phyloP scores from a whole-genome alignment of 2,888 invertebrate genomes.

The Phalera bucephala region DNA sequence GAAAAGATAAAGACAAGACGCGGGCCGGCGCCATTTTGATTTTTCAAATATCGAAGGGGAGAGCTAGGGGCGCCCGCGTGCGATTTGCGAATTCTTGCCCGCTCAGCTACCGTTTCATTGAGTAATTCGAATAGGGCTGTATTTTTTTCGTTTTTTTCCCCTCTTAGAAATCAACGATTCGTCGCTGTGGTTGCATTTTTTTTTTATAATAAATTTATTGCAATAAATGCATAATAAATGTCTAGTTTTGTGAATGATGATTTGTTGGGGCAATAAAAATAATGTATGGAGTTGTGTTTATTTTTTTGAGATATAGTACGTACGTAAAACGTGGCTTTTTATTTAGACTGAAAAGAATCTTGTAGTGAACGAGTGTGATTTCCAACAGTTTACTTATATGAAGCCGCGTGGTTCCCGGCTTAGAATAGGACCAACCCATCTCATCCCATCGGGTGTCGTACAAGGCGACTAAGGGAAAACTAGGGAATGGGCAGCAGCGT shows the following conservation, averaged over 20 bases:
- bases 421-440: no score
- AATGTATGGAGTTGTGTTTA: not conserved
- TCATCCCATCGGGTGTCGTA: no score
- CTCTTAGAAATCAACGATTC: constrained; percentile 37
- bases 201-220: constrained; percentile 32
- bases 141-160: constrained; percentile 37
- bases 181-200: constrained; percentile 41
- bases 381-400: no score
- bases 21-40: constrained; percentile 69
- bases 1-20: constrained; percentile 81
- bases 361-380: no score
- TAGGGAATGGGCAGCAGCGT: no score
- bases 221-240: constrained; percentile 2
- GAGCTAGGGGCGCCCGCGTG: constrained; percentile 52
- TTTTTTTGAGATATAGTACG: no score
- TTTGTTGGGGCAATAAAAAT: not conserved
- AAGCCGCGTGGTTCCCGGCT: no score
- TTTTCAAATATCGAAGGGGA: constrained; percentile 71
- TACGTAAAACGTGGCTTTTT: no score
- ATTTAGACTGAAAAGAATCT: no score
- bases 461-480: no score
- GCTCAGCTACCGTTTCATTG: constrained; percentile 74
- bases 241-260: constrained; percentile 1
- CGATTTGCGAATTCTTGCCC: constrained; percentile 65
- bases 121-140: constrained; percentile 52